Conservation (phyloP, 2,888 invertebrate genomes). For the Podotricha telesiphe region DNA sequence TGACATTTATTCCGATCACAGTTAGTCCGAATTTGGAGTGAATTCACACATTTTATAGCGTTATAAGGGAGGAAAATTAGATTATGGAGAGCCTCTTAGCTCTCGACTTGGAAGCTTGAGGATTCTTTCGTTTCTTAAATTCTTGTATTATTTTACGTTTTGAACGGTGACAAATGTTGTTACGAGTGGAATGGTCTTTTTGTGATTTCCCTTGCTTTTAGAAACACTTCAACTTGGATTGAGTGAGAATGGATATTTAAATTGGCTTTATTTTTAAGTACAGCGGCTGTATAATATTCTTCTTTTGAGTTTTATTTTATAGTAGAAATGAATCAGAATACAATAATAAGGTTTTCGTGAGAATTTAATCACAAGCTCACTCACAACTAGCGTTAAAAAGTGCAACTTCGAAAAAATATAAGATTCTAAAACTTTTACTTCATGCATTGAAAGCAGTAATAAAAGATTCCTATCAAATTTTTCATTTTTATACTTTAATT, state of each 20-base stretch:
- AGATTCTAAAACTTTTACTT: too few species aligned
- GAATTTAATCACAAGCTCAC: too few species aligned
- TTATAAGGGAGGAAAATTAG: constrained; percentile 73
- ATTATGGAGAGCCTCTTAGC: constrained; percentile 68
- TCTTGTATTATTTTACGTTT: constrained; percentile 35
- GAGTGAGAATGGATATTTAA: constrained; percentile 16
- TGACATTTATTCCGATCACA: constrained; percentile 67
- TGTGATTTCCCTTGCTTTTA: constrained; percentile 21
- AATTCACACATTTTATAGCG: constrained; percentile 68
- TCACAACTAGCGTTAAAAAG: too few species aligned
- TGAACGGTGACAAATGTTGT: constrained; percentile 24
- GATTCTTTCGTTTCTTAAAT: constrained; percentile 35
- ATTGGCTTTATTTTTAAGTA: background rate
- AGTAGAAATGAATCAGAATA: background rate
- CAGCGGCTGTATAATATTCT: background rate
- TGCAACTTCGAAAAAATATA: too few species aligned
- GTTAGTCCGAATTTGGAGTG: constrained; percentile 72
- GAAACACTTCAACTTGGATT: constrained; percentile 18
- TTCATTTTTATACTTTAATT: too few species aligned
- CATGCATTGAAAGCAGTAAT: too few species aligned
- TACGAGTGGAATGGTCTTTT: constrained; percentile 14
- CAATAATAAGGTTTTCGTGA: too few species aligned
- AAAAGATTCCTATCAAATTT: too few species aligned
- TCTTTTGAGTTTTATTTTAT: too few species aligned
- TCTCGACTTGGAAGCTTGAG: constrained; percentile 59